Evolutionary conservation across 2,888 invertebrate species (phyloP), one percentile per base, ranked within the genome.

Genomic region (Brachyopa scutellaris): DNA sequence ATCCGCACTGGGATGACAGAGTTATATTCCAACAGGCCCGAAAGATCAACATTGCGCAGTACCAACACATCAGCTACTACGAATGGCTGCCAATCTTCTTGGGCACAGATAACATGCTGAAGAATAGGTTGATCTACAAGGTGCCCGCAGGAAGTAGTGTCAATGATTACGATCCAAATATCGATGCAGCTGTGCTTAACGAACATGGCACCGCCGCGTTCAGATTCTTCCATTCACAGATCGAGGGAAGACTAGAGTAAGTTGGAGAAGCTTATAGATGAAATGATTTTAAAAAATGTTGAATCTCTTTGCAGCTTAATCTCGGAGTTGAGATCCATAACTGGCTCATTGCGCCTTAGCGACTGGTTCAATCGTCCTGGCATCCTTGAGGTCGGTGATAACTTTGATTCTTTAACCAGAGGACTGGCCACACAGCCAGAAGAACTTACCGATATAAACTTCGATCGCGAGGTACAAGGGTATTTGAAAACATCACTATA

Each of bases 361-460:
- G 91, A 92, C 86, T 91, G 91, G 90, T 92, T 92, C 85, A 92
- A 92, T 87, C 89, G 92, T 29, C 93, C 93, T 3, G 90, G 90
- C 42, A 90, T 93, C 61, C 88, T 93, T 67, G 93, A 93, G 86
- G 88, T 90, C 21, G 91, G 89, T 23, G 90, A 91, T 72, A 92
- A 92, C 86, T 94, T 95, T 86, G 95, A 95, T 88, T 93, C 94
- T 78, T 91, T 97, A 64, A 92, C 94, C 0, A 91, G 96, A 90
- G 96, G 96, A 5, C 91, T 97, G 87, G 92, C 94, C 2, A 94
- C 94, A 9, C 97, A 97, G 87, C 94, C 94, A 0, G 93, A 95
- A 89, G 93, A 95, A 86, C 93, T 92, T 85, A 94, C 95, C 77
- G 97, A 97, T 89, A 94, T 93, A 84, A 95, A 92, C 90, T 95